A percentile compares a stretch with the other conserved stretches of the same genome.
Evolutionary conservation across 2,113 vertebrate genomes (phyloP).

Genomic region (Pseudolaguvia tuberculata): DNA sequence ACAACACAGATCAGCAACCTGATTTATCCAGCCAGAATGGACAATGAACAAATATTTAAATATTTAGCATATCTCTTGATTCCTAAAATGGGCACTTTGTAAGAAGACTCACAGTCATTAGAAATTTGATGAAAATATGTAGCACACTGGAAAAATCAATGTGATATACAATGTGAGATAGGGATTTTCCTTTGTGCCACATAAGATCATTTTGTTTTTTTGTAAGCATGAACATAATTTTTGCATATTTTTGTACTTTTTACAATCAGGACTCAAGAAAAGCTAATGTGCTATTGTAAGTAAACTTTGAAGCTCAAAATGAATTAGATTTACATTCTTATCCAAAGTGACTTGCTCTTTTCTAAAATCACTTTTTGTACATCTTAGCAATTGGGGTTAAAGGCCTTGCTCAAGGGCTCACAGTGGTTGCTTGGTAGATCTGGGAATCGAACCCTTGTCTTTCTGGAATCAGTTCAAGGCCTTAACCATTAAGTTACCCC

Average conservation of each 20-base stretch:
- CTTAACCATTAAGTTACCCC: too few species aligned
- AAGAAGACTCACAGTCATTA: neutral
- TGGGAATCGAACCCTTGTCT: too few species aligned
- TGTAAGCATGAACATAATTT: neutral
- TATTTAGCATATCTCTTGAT: conserved; percentile 14
- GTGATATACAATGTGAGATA: neutral
- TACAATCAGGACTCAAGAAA: neutral
- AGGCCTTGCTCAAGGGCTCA: too few species aligned
- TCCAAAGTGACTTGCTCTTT: too few species aligned
- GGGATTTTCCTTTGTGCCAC: neutral
- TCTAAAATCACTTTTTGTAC: too few species aligned
- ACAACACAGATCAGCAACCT: conserved; percentile 31
- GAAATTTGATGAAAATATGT: neutral
- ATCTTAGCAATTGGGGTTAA: too few species aligned
- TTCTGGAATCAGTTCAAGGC: too few species aligned
- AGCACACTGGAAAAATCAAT: neutral
- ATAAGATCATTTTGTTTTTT: neutral
- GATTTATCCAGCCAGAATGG: conserved; percentile 27
- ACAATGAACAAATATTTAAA: conserved; percentile 27
- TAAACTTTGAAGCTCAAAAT: neutral
- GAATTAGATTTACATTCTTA: neutral
- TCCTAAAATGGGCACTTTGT: neutral
- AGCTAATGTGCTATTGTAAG: neutral
- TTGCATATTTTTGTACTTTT: neutral
- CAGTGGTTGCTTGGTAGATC: too few species aligned